Evolutionary conservation across 37 sponge, comb jelly and placozoan species (phyloP).

Genomic region (Aplysina aerophoba): DNA sequence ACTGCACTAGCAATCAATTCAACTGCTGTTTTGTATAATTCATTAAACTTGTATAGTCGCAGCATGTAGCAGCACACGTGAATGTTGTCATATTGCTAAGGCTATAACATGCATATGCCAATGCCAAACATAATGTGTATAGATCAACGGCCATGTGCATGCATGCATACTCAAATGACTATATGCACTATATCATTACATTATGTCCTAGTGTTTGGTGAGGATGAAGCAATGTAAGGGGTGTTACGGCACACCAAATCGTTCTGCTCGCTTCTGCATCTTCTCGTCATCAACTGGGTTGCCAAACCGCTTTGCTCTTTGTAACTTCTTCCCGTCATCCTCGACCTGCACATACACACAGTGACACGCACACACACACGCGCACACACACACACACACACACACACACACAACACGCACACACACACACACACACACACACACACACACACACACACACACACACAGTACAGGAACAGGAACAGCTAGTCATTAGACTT

Average conservation of each 20-base stretch:
- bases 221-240: background rate
- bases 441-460: background rate
- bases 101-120: too few species aligned
- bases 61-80: too few species aligned
- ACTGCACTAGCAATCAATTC: too few species aligned
- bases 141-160: too few species aligned
- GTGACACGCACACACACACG: background rate
- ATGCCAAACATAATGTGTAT: too few species aligned
- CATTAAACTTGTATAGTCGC: too few species aligned
- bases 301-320: background rate
- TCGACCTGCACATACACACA: background rate
- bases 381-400: background rate
- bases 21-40: too few species aligned
- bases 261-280: slow-evolving; percentile 51
- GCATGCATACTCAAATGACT: too few species aligned
- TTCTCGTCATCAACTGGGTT: slow-evolving; percentile 52
- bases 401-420: background rate
- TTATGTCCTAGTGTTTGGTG: slow-evolving; percentile 7
- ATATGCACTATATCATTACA: too few species aligned
- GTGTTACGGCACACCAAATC: slow-evolving; percentile 39
- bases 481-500: background rate
- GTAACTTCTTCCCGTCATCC: slow-evolving; percentile 2
- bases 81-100: too few species aligned
- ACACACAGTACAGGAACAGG: background rate
- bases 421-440: background rate